Base-by-base conservation (phyloP, 2,888 invertebrate species). In the Pemphredon lugubris region DNA sequence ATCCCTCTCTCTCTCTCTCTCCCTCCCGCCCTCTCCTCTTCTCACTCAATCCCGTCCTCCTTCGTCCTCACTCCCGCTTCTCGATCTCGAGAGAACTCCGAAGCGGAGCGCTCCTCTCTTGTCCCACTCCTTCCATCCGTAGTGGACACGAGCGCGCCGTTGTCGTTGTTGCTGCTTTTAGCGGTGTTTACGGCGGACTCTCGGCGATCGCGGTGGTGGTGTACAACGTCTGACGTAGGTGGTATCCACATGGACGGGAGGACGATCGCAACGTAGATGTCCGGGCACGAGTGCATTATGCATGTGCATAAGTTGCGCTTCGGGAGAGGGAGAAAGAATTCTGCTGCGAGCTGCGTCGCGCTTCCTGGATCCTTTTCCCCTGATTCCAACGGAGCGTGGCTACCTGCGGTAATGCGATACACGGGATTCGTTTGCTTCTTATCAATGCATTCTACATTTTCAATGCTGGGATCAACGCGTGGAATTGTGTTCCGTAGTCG, bases 201-300 rank as follows among this genome's bases (percentile, higher is more conserved):
- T 30, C 34, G 47, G 37, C 18, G 53, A n/a, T n/a, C n/a, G n/a
- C n/a, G n/a, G 50, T 60, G 59, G 63, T 55, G 59, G 74, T 65
- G 63, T 57, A 69, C 69, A 67, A n/a, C 45, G 42, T 42, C 73
- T 74, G 79, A 83, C 81, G 83, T 84, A 85, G 83, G 84, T 80
- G 81, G 80, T 75, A 83, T 82, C 20, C 57, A 18, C 44, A 42
- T 39, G 63, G 48, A 57, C 63, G 44, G 50, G 16, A n/a, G 2
- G 21, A 37, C 47, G 30, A 30, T 30, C 30, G 50, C 14, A 20
- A 14, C 63, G 45, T 40, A 58, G 51, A 77, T 59, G 61, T 42
- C 21, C 54, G 40, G 23, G 21, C 54, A 48, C 55, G 73, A 54
- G 65, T 54, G 61, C 65, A 76, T 79, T 73, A 73, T 71, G 73